phyloP scores from a whole-genome alignment of 2,797 vertebrate genomes.

The Lutra lutra region DNA sequence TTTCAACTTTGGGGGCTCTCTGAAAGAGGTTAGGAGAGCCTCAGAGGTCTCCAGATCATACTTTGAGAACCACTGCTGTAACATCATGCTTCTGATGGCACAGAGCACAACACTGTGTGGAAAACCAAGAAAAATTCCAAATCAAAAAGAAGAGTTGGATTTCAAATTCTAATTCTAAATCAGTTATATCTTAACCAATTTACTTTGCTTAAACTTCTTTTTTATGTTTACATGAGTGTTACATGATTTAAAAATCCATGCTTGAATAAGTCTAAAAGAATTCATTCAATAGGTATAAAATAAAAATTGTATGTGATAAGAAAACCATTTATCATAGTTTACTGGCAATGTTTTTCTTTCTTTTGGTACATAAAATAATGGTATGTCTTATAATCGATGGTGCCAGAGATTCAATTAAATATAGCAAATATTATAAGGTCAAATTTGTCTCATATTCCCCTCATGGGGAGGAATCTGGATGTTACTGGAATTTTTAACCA shows the following conservation, averaged over 20 bases:
- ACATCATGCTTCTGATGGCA: background rate
- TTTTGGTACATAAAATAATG: background rate
- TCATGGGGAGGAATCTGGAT: constrained; percentile 4
- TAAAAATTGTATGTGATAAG: background rate
- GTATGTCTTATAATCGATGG: background rate
- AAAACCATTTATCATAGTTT: constrained; percentile 1
- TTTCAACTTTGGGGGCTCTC: background rate
- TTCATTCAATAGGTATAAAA: background rate
- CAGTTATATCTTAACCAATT: background rate
- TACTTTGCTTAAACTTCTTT: constrained; percentile 41
- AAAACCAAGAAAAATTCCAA: background rate
- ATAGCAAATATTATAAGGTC: background rate
- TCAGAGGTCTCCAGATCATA: background rate
- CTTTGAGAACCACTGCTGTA: background rate
- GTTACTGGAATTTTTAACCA: background rate
- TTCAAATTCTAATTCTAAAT: constrained; percentile 17
- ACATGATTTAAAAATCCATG: background rate
- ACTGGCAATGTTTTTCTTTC: constrained; percentile 5
- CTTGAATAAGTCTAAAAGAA: background rate
- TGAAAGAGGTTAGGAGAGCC: background rate
- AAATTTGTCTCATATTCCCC: background rate
- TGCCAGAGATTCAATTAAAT: background rate
- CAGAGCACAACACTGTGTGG: background rate
- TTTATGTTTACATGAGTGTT: background rate
- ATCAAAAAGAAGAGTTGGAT: constrained; percentile 11